Conservation (phyloP, 1,140 invertebrate species). For the Lethrus apterus region DNA sequence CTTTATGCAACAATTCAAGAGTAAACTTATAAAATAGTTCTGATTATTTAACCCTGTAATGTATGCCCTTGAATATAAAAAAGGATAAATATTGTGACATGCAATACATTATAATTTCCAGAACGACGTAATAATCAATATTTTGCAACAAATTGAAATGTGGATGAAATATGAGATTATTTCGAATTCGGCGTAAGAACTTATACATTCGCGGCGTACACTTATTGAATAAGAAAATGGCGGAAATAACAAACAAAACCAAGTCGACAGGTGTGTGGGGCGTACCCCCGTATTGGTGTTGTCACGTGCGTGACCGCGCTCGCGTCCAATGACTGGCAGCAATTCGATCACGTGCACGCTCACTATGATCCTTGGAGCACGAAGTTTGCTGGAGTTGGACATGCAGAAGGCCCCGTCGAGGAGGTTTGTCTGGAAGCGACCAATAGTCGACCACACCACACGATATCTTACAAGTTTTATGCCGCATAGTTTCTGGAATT, state of each 20-base stretch:
- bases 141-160: too few relatives aligned
- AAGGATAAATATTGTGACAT: too few relatives aligned
- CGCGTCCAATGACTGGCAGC: conserved; percentile 17
- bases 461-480: conserved; percentile 16
- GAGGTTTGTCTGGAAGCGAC: conserved; percentile 17
- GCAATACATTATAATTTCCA: too few relatives aligned
- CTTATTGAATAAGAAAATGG: conserved; percentile 17
- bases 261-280: conserved; percentile 17
- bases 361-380: conserved; percentile 16
- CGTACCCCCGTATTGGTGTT: conserved; percentile 17
- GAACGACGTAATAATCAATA: too few relatives aligned
- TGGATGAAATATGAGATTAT: too few relatives aligned
- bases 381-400: conserved; percentile 30
- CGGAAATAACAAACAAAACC: conserved; percentile 21
- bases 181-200: too few relatives aligned
- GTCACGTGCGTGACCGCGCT: conserved; percentile 19
- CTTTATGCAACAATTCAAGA: too few relatives aligned
- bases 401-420: conserved; percentile 32
- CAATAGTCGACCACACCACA: conserved; percentile 16
- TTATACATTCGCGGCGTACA: too few relatives aligned
- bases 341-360: conserved; percentile 15
- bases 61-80: too few relatives aligned
- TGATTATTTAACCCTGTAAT: too few relatives aligned
- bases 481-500: neutral
- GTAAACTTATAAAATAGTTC: too few relatives aligned